Evolutionary conservation across 2,888 invertebrate species (phyloP), one percentile per base, ranked within the genome.

Genomic region (Hoplodrina blanda): DNA sequence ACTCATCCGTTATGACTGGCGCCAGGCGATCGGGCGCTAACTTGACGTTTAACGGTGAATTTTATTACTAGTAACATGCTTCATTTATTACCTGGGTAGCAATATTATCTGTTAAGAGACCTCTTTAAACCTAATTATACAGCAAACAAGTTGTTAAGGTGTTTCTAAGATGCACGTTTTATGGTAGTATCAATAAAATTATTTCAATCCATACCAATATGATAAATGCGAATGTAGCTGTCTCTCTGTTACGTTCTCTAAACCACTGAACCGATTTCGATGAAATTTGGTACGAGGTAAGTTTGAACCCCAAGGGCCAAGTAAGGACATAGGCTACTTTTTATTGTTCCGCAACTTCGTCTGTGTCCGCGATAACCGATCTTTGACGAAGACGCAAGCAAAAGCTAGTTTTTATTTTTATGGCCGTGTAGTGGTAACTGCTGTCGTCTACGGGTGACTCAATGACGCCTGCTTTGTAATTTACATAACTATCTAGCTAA

Each of bases 1-100:
- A 50, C 83, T 57, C 79, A 46, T 82, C 91, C 91, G 91, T 91
- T 91, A 91, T 55, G 83, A 56, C 85, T 86, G 91, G 91, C 91
- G 89, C 90, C 87, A 73, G 69, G 76, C 69, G 73, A 74, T 75
- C 79, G 62, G 69, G 62, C 76, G 78, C 74, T 56, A 66, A 78
- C 85, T 84, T 85, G 75, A 81, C 81, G 73, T 68, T 78, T 85
- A 90, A 90, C 90, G 88, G 89, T 86, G 76, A 68, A 84, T 87
- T 87, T 88, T 86, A 88, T 86, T 85, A 85, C 83, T 71, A 53
- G 63, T 64, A 77, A 76, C 68, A 64, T 68, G 56, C 69, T 79
- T 81, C 73, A 75, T 76, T 79, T 60, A 50, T 62, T 63, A 65
- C 65, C 68, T 71, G 60, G 60, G 52, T 62, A 70, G 56, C 33